Evolutionary conservation across 2,113 vertebrate genomes (phyloP), one percentile per base, ranked within the genome.

Genomic region (Leptobrachium ailaonicum): DNA sequence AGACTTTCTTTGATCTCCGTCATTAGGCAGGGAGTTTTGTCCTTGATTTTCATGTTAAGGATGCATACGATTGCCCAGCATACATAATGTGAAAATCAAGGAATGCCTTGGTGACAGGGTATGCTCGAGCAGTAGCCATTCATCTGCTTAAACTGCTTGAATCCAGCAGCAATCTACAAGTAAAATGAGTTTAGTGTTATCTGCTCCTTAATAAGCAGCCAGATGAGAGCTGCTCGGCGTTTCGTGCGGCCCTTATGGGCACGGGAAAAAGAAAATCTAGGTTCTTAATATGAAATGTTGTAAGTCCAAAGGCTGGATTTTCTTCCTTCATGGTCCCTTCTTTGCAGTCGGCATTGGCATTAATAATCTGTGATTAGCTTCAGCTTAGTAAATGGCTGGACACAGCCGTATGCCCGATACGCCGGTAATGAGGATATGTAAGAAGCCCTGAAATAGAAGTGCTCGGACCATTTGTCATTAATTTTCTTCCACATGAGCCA

Each of bases 1-100:
- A 78, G 76, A 54, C 68, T 78, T 75, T n/a, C 78, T 81, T 75
- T 81, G 71, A 81, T 81, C 79, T 75, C 64, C 64, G 66, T 75
- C 79, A 81, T 81, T 81, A 81, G 79, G 71, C 79, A 75, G 66
- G 54, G 79, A 74, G 64, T 68, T 81, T 74, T 75, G 72, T 63
- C 64, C 78, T 73, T 80, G 78, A 81, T 81, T 81, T 81, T 71
- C 79, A 75, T 81, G 79, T 75, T 81, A 81, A 75, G 72, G 79
- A 81, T 75, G 79, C 79, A 81, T 81, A 75, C 50, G 64, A 80
- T 80, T 80, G 71, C 78, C 71, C 50, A 20, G 71, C 62, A 68
- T 74, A 80, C 71, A 73, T 80, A 80, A 80, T 80, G 73, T 80
- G 71, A 80, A 80, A 80, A 80, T 81, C 71, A 75, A 69, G 72